Evolutionary conservation across 2,113 vertebrate genomes (phyloP), one percentile per base, ranked within the genome.

Genomic region (Nicator chloris): DNA sequence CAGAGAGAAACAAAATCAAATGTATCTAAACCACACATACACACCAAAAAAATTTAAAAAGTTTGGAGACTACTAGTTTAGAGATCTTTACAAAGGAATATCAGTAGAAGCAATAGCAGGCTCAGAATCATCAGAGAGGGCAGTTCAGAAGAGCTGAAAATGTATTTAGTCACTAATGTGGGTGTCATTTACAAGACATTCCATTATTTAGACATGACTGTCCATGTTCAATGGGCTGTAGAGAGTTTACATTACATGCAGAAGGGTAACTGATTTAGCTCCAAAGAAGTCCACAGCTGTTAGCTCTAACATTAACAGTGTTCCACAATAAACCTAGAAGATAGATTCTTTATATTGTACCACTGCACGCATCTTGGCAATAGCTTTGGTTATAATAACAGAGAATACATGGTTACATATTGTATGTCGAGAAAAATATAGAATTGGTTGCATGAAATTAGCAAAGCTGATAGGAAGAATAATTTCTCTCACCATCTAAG

Each of bases 131-230:
- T 13, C 42, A 79, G n/a, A 39, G 12, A 51, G 6, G 9, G 17
- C 10, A 54, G 27, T 39, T 51, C 50, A 42, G 47, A 88, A 56
- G 44, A 70, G 27, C 20, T 88, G 61, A 23, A 85, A 92, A 42
- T 7, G 18, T 31, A 53, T 40, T 37, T 59, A 27, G 33, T 31
- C 0, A 0, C 17, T 83, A 64, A 15, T 5, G 12, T 27, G 24
- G 12, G 10, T 53, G 27, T 21, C 6, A 54, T 54, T 87, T 59
- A 54, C 35, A 57, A 33, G 39, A 49, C 6, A 8, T 5, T 50
- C 3, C 54, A 45, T 22, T 26, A 44, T 40, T 35, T 47, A 78
- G 37, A 57, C 28, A 71, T 54, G 31, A 17, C 17, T 35, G 24
- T 59, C 27, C 42, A 66, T 37, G 60, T 79, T 26, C 42, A 68